Conservation (phyloP, 2,113 vertebrate genomes). For the Channa argus region DNA sequence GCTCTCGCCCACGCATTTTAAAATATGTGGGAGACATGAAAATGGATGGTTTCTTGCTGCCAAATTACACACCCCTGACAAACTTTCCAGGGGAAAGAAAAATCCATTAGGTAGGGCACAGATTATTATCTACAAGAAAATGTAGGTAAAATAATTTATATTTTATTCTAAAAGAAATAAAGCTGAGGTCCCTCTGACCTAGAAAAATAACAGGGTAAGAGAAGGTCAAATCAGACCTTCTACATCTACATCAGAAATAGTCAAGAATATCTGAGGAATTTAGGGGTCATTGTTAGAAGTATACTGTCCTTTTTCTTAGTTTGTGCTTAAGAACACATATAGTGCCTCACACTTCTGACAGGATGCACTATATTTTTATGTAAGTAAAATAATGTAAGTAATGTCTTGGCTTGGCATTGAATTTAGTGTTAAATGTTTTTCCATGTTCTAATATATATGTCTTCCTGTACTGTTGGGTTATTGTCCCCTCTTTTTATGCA, state of each 20-base stretch:
- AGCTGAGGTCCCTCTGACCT: not conserved
- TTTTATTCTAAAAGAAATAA: not conserved
- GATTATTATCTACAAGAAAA: not conserved
- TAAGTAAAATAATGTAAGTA: not conserved
- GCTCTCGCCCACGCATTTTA: not conserved
- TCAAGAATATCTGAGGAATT: too few relatives aligned
- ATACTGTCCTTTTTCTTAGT: too few relatives aligned
- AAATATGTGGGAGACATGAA: not conserved
- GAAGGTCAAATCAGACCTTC: too few relatives aligned
- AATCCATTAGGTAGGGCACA: not conserved
- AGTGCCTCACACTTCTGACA: too few relatives aligned
- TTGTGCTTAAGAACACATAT: too few relatives aligned
- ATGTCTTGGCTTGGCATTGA: not conserved
- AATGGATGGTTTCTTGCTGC: not conserved
- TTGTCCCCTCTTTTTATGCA: not conserved
- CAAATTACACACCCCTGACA: not conserved
- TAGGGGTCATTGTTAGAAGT: too few relatives aligned
- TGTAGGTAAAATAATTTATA: not conserved
- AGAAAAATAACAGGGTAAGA: not conserved
- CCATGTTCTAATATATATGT: too few relatives aligned
- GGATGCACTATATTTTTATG: too few relatives aligned
- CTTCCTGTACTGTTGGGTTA: not conserved
- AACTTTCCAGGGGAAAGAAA: not conserved
- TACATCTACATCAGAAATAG: too few relatives aligned
- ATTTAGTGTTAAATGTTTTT: not conserved